Evolutionary conservation across 1,140 invertebrate species (phyloP).

Genomic region (Heliconius congener): DNA sequence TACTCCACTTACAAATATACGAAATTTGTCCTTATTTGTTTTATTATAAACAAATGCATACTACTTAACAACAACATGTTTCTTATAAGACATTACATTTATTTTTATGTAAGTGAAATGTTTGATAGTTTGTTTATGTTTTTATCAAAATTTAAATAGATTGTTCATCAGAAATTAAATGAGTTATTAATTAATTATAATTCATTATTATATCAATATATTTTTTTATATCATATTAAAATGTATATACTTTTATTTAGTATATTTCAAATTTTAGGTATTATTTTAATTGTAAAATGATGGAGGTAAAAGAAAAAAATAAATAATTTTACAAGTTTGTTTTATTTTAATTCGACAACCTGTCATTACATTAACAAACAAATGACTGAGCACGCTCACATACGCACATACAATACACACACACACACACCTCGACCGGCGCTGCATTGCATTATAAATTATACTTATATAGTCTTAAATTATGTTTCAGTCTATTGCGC

Average conservation of each 20-base stretch:
- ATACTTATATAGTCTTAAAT: slow-evolving; percentile 81
- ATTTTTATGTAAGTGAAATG: neutral
- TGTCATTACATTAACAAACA: slow-evolving; percentile 82
- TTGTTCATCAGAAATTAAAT: too few species aligned
- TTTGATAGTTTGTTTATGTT: neutral
- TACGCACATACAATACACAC: slow-evolving; percentile 80
- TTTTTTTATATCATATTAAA: neutral
- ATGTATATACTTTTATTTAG: neutral
- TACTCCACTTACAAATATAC: neutral
- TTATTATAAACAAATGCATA: neutral
- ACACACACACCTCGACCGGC: slow-evolving; percentile 80
- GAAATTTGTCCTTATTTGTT: neutral
- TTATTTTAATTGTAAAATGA: neutral
- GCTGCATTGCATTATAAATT: slow-evolving; percentile 81
- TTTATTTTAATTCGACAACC: slow-evolving; percentile 81
- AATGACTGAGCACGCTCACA: slow-evolving; percentile 81
- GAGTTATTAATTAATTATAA: neutral
- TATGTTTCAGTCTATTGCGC: slow-evolving; percentile 80
- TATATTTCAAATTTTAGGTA: neutral
- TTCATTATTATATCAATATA: neutral
- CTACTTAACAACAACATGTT: too few species aligned
- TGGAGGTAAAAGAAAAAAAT: slow-evolving; percentile 49
- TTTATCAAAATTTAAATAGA: neutral
- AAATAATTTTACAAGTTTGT: slow-evolving; percentile 76
- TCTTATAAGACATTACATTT: neutral